Evolutionary conservation across 2,797 vertebrate genomes (phyloP).

Genomic region (Acipenser ruthenus): DNA sequence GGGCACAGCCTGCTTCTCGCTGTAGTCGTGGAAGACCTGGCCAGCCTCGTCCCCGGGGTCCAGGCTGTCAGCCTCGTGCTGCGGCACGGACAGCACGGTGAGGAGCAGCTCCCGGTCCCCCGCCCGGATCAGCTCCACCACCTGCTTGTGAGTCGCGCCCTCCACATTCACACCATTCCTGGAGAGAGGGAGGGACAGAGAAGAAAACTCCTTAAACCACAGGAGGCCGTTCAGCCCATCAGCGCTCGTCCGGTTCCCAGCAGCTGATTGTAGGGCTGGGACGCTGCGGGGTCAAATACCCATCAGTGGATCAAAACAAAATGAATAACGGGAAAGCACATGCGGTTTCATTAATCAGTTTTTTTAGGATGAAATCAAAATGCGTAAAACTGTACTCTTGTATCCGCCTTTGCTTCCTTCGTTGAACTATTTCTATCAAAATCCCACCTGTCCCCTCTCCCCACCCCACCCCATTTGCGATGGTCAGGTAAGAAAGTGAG

Average conservation of each 20-base stretch:
- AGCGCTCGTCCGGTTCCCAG: background rate
- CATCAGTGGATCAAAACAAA: no score
- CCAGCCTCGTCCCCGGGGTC: constrained; percentile 84
- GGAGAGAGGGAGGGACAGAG: constrained; percentile 15
- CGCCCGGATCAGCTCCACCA: constrained; percentile 93
- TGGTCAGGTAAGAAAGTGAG: no score
- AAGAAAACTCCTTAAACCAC: background rate
- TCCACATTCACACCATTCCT: constrained; percentile 93
- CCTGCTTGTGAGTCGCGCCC: constrained; percentile 93
- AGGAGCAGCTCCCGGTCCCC: constrained; percentile 85
- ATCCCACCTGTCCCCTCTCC: no score
- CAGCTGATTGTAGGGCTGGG: background rate
- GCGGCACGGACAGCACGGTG: constrained; percentile 84
- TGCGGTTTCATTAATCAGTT: no score
- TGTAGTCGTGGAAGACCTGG: constrained; percentile 93
- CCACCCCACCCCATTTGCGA: no score
- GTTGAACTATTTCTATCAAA: no score
- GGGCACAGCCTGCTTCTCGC: constrained; percentile 90
- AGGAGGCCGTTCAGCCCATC: no score
- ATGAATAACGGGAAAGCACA: no score
- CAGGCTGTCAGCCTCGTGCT: constrained; percentile 83
- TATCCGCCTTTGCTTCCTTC: no score
- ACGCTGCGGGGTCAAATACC: no score
- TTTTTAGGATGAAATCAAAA: no score
- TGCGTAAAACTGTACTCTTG: no score